These are phyloP conservation scores for Lucinisca nassula DNA, from an alignment of 2,888 invertebrate genomes.

Conservation along the genomic window DNA sequence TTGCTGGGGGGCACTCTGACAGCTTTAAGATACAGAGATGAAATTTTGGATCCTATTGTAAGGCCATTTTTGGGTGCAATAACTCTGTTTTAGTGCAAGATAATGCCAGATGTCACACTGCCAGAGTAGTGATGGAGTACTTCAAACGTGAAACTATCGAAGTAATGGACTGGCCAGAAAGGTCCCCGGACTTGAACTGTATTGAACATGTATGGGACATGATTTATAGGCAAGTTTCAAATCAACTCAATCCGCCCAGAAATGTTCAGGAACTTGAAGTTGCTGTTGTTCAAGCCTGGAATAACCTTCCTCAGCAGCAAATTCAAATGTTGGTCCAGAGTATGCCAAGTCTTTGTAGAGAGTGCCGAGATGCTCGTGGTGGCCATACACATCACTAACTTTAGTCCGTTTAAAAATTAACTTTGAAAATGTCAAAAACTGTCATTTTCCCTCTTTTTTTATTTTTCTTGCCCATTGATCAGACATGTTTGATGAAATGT, in stretches of 20 bases:
- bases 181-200: neutral
- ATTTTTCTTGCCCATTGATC: too few relatives aligned
- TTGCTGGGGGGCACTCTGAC: neutral
- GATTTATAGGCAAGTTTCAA: neutral
- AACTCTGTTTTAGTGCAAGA: conserved; percentile 11
- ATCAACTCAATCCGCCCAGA: too few relatives aligned
- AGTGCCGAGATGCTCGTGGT: too few relatives aligned
- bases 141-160: conserved; percentile 17
- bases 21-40: neutral
- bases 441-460: too few relatives aligned
- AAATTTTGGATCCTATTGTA: neutral
- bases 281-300: neutral
- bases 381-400: too few relatives aligned
- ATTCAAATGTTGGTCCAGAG: too few relatives aligned
- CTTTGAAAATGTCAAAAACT: too few relatives aligned
- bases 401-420: too few relatives aligned
- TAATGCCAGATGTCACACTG: conserved; percentile 17
- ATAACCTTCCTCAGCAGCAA: too few relatives aligned
- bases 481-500: too few relatives aligned
- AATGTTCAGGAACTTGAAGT: neutral
- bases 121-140: neutral
- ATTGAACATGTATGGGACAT: neutral
- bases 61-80: neutral
- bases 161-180: conserved; percentile 15
- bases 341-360: too few relatives aligned